Evolutionary conservation across 2,113 vertebrate genomes (phyloP).

Genomic region (Carassius gibelio): DNA sequence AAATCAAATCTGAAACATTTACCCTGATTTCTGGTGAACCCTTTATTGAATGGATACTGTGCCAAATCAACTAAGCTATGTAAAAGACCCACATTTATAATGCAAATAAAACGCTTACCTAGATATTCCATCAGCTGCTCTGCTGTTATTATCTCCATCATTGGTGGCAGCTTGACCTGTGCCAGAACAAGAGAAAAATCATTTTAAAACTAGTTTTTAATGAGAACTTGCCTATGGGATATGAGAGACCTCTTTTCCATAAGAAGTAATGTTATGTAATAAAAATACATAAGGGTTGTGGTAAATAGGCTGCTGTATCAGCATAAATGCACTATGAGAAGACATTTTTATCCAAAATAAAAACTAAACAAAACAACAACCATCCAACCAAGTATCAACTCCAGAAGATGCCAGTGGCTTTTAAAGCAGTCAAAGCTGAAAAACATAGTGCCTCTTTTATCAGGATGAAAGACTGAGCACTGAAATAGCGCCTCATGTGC

Average conservation of each 20-base stretch:
- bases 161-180: slow-evolving; percentile 96
- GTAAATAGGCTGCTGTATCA: slow-evolving; percentile 1
- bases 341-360: not conserved
- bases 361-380: not conserved
- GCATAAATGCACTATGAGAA: not conserved
- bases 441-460: slow-evolving; percentile 13
- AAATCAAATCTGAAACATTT: not conserved
- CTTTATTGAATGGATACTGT: not conserved
- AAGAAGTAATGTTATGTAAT: not conserved
- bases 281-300: not conserved
- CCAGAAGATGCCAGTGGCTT: slow-evolving; percentile 31
- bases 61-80: not conserved
- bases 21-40: not conserved
- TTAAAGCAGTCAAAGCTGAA: slow-evolving; percentile 36
- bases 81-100: not conserved
- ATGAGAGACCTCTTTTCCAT: not conserved
- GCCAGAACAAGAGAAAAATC: slow-evolving; percentile 55
- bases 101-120: slow-evolving; percentile 77
- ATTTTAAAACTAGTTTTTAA: not conserved
- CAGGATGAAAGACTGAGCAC: slow-evolving; percentile 45
- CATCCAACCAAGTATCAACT: slow-evolving; percentile 34
- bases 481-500: slow-evolving; percentile 25
- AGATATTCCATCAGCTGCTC: slow-evolving; percentile 99
- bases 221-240: too few species aligned
- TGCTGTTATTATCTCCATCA: slow-evolving; percentile 99